Evolutionary conservation across 2,113 vertebrate genomes (phyloP).

Genomic region (Python bivittatus): DNA sequence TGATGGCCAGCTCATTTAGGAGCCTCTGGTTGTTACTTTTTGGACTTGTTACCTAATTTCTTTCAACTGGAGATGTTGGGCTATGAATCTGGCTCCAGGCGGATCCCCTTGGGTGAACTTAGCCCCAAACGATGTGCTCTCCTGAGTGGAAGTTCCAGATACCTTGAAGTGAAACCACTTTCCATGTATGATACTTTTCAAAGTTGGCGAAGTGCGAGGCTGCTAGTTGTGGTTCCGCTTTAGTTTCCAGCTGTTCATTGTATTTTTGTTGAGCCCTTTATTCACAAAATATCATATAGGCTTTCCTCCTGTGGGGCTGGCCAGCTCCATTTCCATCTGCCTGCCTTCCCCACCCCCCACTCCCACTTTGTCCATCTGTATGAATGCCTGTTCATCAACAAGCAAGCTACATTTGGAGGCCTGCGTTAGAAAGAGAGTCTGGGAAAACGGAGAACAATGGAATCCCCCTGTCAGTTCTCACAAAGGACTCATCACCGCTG

Average conservation of each 20-base stretch:
- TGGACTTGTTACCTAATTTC: background rate
- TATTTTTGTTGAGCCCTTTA: background rate
- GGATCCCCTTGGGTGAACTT: background rate
- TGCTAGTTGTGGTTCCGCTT: background rate
- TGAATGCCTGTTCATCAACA: conserved; percentile 55
- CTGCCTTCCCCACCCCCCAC: background rate
- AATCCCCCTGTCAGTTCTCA: conserved; percentile 57
- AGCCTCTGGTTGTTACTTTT: background rate
- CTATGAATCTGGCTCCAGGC: background rate
- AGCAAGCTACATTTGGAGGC: conserved; percentile 26
- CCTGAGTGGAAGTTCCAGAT: background rate
- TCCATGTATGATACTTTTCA: background rate
- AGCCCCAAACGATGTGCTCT: too few relatives aligned
- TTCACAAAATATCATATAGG: background rate
- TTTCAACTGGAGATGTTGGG: background rate
- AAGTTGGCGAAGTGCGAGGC: background rate
- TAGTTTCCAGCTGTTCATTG: background rate
- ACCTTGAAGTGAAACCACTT: background rate
- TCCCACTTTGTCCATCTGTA: background rate
- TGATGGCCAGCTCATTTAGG: too few relatives aligned
- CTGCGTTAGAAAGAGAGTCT: conserved; percentile 20
- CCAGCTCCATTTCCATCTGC: background rate
- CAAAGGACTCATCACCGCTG: conserved; percentile 33
- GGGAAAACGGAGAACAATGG: conserved; percentile 61
- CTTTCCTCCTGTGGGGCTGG: background rate